A percentile compares a stretch with the other conserved stretches of the same genome.
Conservation (phyloP, 2,888 invertebrate genomes). For the Galerucella calmariensis region DNA sequence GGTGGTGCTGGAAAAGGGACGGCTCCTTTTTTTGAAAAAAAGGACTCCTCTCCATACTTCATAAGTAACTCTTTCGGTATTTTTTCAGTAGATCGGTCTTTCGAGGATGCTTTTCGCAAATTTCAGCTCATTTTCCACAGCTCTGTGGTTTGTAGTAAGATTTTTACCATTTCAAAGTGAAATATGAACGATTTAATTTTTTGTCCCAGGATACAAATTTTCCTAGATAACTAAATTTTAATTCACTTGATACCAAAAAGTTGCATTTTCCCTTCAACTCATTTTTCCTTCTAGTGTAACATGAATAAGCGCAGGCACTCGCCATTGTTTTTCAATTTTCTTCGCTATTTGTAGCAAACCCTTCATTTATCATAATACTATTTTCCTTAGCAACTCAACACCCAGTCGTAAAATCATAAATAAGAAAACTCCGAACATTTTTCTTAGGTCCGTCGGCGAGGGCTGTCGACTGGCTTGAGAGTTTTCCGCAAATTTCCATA, state of each 20-base stretch:
- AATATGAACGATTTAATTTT: no score
- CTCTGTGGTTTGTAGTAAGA: no score
- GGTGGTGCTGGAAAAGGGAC: no score
- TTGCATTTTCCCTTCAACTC: not conserved
- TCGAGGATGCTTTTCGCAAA: no score
- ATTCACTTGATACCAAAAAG: not conserved
- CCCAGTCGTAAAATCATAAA: constrained; percentile 26
- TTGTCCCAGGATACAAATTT: no score
- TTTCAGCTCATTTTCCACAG: no score
- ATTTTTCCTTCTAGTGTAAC: not conserved
- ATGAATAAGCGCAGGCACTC: not conserved
- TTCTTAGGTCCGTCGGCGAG: constrained; percentile 10
- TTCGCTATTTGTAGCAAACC: not conserved
- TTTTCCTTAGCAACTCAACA: constrained; percentile 27
- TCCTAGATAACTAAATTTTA: no score
- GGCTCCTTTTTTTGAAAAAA: no score
- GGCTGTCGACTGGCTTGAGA: constrained; percentile 25
- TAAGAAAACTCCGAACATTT: constrained; percentile 20
- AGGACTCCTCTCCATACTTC: no score
- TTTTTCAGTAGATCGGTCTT: no score
- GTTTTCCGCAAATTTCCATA: constrained; percentile 43
- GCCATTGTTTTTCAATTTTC: constrained; percentile 17
- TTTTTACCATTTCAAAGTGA: no score
- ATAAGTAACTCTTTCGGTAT: no score
- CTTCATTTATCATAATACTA: constrained; percentile 20